Evolutionary conservation across 2,888 invertebrate genomes (phyloP).

Genomic region (Pomacea canaliculata): DNA sequence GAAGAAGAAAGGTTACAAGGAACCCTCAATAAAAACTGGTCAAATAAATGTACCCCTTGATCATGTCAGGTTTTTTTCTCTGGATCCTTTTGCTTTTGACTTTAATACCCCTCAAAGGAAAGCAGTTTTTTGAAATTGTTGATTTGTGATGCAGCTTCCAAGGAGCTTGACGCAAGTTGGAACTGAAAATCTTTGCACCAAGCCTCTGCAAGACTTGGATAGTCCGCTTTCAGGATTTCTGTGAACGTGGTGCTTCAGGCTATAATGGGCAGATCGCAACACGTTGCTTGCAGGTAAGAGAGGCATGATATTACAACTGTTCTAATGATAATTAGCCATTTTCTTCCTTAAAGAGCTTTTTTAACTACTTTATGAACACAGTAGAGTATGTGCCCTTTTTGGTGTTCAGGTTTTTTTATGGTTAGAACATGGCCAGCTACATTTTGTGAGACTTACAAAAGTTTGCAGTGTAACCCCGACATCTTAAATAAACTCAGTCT

Average conservation of each 20-base stretch:
- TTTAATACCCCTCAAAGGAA: no score
- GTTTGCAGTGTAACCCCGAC: not conserved
- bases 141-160: constrained; percentile 57
- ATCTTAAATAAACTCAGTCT: no score
- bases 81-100: no score
- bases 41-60: no score
- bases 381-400: not conserved
- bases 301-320: not conserved
- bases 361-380: not conserved
- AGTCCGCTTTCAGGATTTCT: constrained; percentile 66
- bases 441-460: not conserved
- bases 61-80: no score
- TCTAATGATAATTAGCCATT: not conserved
- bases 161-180: constrained; percentile 59
- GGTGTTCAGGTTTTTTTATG: not conserved
- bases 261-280: constrained; percentile 70
- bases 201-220: constrained; percentile 61
- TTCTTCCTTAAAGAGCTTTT: not conserved
- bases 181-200: constrained; percentile 64
- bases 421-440: no score
- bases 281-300: constrained; percentile 67
- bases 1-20: no score
- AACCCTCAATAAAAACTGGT: no score
- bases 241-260: constrained; percentile 68
- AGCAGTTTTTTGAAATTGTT: no score